Percentiles rank a stretch among this genome's conserved stretches.
Conservation (phyloP, 2,113 vertebrate genomes). For the Pica pica region DNA sequence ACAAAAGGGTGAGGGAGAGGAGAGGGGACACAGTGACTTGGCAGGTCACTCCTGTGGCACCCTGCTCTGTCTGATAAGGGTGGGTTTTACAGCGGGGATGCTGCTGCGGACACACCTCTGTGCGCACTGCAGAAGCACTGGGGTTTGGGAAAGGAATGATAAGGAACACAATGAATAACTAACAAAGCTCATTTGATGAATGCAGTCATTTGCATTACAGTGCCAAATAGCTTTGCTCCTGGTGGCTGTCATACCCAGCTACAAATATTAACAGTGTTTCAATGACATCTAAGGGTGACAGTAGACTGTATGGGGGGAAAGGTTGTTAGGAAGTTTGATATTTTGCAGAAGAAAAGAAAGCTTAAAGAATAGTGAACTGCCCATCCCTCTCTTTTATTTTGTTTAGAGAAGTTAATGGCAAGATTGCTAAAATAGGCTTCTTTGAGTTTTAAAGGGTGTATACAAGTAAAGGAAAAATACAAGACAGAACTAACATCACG, state of each 20-base stretch:
- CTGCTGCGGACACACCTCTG: slow-evolving; percentile 67
- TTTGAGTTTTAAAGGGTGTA: neutral
- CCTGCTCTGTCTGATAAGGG: slow-evolving; percentile 83
- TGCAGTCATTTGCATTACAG: slow-evolving; percentile 75
- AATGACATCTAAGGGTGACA: slow-evolving; percentile 32
- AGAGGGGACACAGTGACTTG: slow-evolving; percentile 62
- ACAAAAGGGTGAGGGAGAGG: slow-evolving; percentile 67
- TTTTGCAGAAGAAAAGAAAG: neutral
- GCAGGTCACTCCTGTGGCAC: slow-evolving; percentile 75
- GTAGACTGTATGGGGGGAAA: neutral
- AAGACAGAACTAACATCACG: rapidly evolving
- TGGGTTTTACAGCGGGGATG: slow-evolving; percentile 73
- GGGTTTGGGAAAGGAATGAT: slow-evolving; percentile 71
- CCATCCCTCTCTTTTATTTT: neutral
- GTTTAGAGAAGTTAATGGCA: neutral
- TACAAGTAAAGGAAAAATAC: neutral
- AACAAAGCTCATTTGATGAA: slow-evolving; percentile 78
- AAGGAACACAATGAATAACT: slow-evolving; percentile 80
- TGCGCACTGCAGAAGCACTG: neutral
- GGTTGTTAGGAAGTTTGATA: neutral
- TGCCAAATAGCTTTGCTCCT: slow-evolving; percentile 73
- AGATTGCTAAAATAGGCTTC: neutral
- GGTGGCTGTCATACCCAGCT: slow-evolving; percentile 12
- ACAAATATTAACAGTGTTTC: slow-evolving; percentile 46
- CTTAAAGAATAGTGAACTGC: neutral